A percentile compares a stretch with the other conserved stretches of the same genome.
These are phyloP conservation scores for Keiferia lycopersicella DNA, from an alignment of 2,888 invertebrate genomes.

Conservation along the genomic window DNA sequence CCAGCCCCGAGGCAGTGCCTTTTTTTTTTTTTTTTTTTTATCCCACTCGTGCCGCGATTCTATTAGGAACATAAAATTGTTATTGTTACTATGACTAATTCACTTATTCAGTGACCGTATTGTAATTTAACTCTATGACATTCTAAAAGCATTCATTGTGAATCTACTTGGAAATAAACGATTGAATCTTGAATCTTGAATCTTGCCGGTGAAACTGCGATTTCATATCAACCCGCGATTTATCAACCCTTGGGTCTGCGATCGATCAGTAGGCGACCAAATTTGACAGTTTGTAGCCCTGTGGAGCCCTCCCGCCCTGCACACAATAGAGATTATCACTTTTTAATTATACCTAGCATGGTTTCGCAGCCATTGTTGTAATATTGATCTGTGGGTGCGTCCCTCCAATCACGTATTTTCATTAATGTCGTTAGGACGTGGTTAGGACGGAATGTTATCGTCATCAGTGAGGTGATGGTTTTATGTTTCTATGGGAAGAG, in stretches of 20 bases:
- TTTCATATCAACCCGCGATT: conserved; percentile 19
- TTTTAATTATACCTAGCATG: conserved; percentile 44
- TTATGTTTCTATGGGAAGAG: not conserved
- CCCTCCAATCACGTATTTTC: conserved; percentile 8
- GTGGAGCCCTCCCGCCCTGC: conserved; percentile 24
- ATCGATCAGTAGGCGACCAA: conserved; percentile 28
- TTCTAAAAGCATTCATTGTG: no score
- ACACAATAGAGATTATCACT: conserved; percentile 38
- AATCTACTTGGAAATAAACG: no score
- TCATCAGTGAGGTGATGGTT: not conserved
- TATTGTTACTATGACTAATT: no score
- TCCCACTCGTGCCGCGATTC: no score
- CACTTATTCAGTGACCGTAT: no score
- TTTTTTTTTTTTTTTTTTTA: no score
- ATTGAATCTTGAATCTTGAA: no score
- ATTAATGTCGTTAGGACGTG: conserved; percentile 14
- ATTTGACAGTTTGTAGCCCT: conserved; percentile 26
- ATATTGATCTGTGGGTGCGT: conserved; percentile 2
- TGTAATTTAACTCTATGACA: no score
- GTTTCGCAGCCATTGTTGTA: conserved; percentile 12
- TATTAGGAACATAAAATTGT: no score
- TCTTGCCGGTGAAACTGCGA: conserved; percentile 10
- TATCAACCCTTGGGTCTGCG: conserved; percentile 21
- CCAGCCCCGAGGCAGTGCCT: no score
- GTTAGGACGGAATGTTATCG: not conserved